Percentiles rank a stretch among this genome's conserved stretches.
phyloP scores from a whole-genome alignment of 2,113 vertebrate genomes.

The Silurus glanis region DNA sequence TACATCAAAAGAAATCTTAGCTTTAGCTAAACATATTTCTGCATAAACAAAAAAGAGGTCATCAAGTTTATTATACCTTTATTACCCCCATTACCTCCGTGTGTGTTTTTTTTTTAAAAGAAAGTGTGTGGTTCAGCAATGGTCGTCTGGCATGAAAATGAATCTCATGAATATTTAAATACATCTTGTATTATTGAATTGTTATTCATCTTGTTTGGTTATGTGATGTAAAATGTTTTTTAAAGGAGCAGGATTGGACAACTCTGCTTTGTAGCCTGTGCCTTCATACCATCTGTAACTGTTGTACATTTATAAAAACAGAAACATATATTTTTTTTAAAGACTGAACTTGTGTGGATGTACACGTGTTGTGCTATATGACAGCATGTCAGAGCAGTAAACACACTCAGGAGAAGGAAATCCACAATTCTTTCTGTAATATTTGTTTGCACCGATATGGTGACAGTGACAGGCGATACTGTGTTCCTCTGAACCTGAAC shows the following conservation, averaged over 20 bases:
- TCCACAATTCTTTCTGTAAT: slow-evolving; percentile 30
- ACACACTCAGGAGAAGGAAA: slow-evolving; percentile 24
- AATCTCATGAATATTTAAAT: background rate
- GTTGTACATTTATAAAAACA: background rate
- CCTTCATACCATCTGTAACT: background rate
- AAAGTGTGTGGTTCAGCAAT: background rate
- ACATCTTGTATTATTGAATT: background rate
- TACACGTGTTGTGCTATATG: slow-evolving; percentile 13
- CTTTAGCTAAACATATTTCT: background rate
- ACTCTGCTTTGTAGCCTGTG: background rate
- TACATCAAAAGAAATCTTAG: background rate
- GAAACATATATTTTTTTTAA: background rate
- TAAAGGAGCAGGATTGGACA: background rate
- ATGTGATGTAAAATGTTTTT: background rate
- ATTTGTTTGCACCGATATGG: slow-evolving; percentile 33
- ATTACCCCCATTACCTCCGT: background rate
- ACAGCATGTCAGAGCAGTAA: slow-evolving; percentile 16
- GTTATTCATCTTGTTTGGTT: background rate
- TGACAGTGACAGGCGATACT: slow-evolving; percentile 45
- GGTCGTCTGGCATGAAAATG: background rate
- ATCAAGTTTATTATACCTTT: background rate
- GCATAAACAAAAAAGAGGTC: background rate
- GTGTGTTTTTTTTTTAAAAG: background rate
- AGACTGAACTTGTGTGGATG: background rate
- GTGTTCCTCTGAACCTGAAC: slow-evolving; percentile 25